Conservation (phyloP, 2,113 vertebrate genomes). For the Ammodytes dubius region DNA sequence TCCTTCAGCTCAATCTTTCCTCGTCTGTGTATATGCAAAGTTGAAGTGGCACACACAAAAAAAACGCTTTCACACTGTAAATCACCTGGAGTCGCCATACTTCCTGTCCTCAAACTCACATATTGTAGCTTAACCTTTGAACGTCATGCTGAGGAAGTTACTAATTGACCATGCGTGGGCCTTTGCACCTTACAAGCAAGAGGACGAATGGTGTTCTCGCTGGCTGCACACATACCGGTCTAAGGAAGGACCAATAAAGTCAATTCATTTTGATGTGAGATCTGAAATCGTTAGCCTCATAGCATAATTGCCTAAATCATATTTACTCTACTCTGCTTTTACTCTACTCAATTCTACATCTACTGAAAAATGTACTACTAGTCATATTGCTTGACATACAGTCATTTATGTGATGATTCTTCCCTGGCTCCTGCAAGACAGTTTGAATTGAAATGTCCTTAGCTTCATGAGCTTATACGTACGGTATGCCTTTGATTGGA, state of each 20-base stretch:
- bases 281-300: background rate
- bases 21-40: background rate
- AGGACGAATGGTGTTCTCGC: background rate
- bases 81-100: background rate
- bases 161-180: constrained; percentile 68
- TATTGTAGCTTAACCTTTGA: constrained; percentile 65
- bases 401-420: too few species aligned
- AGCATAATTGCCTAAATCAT: too few species aligned
- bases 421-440: too few species aligned
- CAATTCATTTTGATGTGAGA: background rate
- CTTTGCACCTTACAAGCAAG: constrained; percentile 48
- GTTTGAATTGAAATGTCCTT: too few species aligned
- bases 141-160: constrained; percentile 57
- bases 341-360: too few species aligned
- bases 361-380: too few species aligned
- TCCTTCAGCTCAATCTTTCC: background rate
- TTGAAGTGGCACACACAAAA: background rate
- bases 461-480: too few species aligned
- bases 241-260: background rate
- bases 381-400: too few species aligned
- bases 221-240: background rate
- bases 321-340: too few species aligned
- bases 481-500: too few species aligned
- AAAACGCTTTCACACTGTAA: background rate
- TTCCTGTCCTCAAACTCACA: constrained; percentile 14